These are phyloP conservation scores for Malacoraja senta DNA, from an alignment of 2,797 vertebrate species.

Conservation along the genomic window DNA sequence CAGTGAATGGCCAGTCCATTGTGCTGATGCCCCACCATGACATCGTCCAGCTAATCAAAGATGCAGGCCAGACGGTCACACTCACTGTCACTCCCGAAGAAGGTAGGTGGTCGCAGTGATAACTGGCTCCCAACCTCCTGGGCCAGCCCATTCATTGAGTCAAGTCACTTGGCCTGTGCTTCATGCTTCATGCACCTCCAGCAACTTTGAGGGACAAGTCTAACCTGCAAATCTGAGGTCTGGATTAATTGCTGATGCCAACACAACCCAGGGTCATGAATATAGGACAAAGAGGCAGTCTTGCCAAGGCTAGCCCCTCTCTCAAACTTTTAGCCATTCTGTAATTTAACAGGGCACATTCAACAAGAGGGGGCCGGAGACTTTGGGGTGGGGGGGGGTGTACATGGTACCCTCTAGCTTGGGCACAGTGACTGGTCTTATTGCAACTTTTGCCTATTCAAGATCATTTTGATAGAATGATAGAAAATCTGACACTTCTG, in stretches of 20 bases:
- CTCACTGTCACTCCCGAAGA: constrained; percentile 89
- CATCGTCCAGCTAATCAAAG: constrained; percentile 95
- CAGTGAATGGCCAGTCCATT: constrained; percentile 85
- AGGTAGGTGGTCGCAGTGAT: constrained; percentile 58
- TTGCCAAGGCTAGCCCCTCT: background rate
- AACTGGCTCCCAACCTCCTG: background rate
- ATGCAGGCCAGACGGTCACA: constrained; percentile 80
- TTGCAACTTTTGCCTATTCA: background rate
- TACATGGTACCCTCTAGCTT: background rate
- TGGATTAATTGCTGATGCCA: background rate
- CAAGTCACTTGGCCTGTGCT: background rate
- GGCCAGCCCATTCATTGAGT: background rate
- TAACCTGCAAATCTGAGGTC: background rate
- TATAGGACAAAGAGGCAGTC: too few relatives aligned
- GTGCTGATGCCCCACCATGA: constrained; percentile 86
- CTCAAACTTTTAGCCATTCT: too few relatives aligned
- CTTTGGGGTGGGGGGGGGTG: background rate
- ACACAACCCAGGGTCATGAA: too few relatives aligned
- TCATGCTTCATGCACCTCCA: background rate
- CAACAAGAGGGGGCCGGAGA: background rate
- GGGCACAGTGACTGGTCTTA: background rate
- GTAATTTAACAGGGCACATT: background rate
- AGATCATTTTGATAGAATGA: background rate
- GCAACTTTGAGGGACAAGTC: too few relatives aligned
- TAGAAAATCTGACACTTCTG: background rate